Base-by-base conservation (phyloP, 2,113 vertebrate species). In the Hippocampus zosterae region DNA sequence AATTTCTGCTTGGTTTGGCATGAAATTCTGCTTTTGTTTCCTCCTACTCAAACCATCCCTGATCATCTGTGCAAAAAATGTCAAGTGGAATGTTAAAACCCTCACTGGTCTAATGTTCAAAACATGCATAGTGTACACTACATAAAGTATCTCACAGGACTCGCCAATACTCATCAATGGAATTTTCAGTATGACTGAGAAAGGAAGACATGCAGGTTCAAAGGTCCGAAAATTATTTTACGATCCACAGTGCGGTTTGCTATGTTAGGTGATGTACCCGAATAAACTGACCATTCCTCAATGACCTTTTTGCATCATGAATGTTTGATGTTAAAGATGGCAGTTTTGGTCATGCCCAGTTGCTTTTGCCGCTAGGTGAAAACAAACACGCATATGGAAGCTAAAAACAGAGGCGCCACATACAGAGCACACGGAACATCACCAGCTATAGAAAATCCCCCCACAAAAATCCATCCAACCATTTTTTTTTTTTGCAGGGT, bases 261-360 rank as follows among this genome's bases (percentile, higher is more conserved):
- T 73, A 83, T 59, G 72, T 59, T 53, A 23, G 4, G 60, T 23
- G 74, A 70, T 83, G 61, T 72, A 84, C 66, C 62, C 23, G 66
- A 76, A 69, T 74, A 76, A 73, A 81, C 65, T 52, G 64, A 85
- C 87, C 83, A 82, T 78, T 87, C 78, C 70, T 74, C 73, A 79
- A 73, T 90, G 88, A 91, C 90, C 90, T 89, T 89, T 87, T 83
- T 83, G 85, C 82, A 78, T 75, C 81, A 91, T 91, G 83, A 91
- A 91, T 91, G 83, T 88, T 91, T 89, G 85, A 92, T 86, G 64
- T 81, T 55, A 77, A 75, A 18, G 70, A 64, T 67, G 80, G 62
- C 79, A 77, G 87, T 85, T 82, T 84, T 79, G 78, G 84, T 80
- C 75, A 82, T 82, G 81, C 74, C 84, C 77, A 71, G 70, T 67